Evolutionary conservation across 2,797 vertebrate species (phyloP).

Genomic region (Sternotherus odoratus): DNA sequence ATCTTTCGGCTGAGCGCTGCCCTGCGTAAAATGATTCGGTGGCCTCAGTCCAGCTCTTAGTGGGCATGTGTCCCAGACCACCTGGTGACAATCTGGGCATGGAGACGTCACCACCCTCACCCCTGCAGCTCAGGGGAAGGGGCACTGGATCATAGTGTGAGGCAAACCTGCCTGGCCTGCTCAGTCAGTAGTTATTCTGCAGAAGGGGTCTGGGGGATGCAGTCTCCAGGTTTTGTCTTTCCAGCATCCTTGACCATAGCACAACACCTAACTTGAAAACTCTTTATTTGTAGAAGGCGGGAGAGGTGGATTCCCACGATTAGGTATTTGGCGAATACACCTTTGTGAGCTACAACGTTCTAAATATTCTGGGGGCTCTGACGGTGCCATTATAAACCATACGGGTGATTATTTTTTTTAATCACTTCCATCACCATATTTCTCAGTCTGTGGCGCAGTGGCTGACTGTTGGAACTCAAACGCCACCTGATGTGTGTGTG

Average conservation of each 20-base stretch:
- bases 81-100: rapidly evolving
- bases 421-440: rapidly evolving
- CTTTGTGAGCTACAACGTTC: neutral
- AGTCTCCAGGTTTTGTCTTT: neutral
- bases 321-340: neutral
- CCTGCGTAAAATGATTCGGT: neutral
- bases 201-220: neutral
- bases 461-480: neutral
- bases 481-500: neutral
- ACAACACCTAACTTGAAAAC: neutral
- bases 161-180: neutral
- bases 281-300: neutral
- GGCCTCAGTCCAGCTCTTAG: neutral
- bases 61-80: neutral
- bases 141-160: neutral
- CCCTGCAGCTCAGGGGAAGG: neutral
- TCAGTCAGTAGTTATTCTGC: neutral
- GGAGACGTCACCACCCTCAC: neutral
- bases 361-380: neutral
- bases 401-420: neutral
- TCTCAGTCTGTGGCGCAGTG: neutral
- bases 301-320: neutral
- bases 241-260: neutral
- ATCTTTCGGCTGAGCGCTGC: neutral
- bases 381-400: neutral